These are phyloP conservation scores for Neopipo cinnamomea DNA, from an alignment of 2,113 vertebrate genomes.

Conservation along the genomic window DNA sequence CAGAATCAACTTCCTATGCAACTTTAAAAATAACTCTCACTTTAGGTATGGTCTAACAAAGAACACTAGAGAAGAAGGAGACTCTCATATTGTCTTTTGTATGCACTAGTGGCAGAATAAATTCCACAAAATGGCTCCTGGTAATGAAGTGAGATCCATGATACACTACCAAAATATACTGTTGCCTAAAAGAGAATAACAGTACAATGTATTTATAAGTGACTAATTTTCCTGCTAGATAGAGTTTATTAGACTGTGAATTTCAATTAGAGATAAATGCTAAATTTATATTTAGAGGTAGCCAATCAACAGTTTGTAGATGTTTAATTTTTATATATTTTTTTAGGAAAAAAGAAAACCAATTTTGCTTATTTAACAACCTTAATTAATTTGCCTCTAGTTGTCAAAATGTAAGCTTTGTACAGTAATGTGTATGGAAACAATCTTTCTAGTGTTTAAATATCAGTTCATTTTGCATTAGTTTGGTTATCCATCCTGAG, in stretches of 20 bases:
- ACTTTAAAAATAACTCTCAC: not conserved
- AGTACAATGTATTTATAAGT: not conserved
- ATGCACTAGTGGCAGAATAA: not conserved
- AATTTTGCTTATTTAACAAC: not conserved
- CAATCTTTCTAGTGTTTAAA: not conserved
- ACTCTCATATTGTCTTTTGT: not conserved
- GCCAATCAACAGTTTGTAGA: not conserved
- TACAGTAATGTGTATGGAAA: not conserved
- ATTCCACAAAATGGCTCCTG: not conserved
- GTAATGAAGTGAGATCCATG: not conserved
- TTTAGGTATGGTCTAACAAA: not conserved
- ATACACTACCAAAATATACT: not conserved
- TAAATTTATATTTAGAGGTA: not conserved
- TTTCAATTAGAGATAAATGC: not conserved
- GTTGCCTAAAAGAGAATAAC: not conserved
- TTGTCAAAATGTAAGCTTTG: not conserved
- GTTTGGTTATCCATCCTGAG: not conserved
- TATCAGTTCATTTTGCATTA: not conserved
- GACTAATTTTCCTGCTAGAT: not conserved
- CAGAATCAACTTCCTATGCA: not conserved
- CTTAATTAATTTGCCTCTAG: not conserved
- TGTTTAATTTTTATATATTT: not conserved
- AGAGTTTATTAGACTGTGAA: not conserved
- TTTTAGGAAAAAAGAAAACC: not conserved
- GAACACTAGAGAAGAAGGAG: not conserved